Evolutionary conservation across 2,797 vertebrate species (phyloP).

Genomic region (Dryobates pubescens): DNA sequence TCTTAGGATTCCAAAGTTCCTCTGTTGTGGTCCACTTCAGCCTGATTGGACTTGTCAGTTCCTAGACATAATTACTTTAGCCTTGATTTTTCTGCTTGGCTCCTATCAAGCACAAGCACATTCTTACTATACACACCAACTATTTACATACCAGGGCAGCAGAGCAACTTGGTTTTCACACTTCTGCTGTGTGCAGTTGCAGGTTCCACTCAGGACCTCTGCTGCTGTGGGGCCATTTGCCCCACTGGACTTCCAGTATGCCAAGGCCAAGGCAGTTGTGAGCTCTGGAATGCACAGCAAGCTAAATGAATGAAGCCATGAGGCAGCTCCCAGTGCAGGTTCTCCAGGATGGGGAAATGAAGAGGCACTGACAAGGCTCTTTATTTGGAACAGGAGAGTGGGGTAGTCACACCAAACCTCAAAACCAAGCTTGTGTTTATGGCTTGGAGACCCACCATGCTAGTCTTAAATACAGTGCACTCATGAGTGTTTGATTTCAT

Average conservation of each 20-base stretch:
- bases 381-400: neutral
- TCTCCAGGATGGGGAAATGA: neutral
- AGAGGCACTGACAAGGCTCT: neutral
- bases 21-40: neutral
- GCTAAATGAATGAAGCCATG: neutral
- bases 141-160: neutral
- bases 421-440: neutral
- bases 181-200: neutral
- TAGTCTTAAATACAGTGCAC: neutral
- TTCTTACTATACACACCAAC: fast-evolving
- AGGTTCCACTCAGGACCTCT: fast-evolving
- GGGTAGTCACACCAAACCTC: neutral
- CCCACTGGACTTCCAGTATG: fast-evolving
- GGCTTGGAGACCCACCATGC: neutral
- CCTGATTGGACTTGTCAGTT: neutral
- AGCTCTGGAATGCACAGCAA: neutral
- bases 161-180: neutral
- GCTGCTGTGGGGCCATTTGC: fast-evolving
- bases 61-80: neutral
- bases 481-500: neutral
- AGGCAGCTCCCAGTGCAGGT: neutral
- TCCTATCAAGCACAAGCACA: neutral
- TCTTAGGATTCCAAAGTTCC: neutral
- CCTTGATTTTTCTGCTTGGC: neutral
- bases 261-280: neutral